These are phyloP conservation scores for Drepana falcataria DNA, from an alignment of 2,888 invertebrate species.

Conservation along the genomic window DNA sequence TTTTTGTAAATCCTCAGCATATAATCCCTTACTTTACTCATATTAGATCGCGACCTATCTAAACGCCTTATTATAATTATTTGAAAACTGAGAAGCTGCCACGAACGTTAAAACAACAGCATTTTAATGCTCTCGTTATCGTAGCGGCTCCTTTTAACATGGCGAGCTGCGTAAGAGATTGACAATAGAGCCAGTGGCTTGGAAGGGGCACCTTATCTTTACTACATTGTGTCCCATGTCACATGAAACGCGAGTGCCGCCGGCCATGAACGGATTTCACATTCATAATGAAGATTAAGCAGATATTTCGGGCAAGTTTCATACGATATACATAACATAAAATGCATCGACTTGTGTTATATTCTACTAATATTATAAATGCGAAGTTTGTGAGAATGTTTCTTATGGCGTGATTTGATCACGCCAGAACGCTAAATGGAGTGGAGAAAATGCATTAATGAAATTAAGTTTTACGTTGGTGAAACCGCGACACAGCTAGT, in stretches of 20 bases:
- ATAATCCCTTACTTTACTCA: conserved; percentile 8
- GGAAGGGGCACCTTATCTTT: conserved; percentile 75
- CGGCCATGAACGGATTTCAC: conserved; percentile 60
- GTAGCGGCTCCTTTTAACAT: conserved; percentile 52
- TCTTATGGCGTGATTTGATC: no score
- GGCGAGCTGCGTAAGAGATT: conserved; percentile 65
- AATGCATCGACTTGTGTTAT: background rate
- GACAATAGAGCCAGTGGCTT: conserved; percentile 71
- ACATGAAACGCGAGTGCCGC: conserved; percentile 64
- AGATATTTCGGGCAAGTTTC: conserved; percentile 23
- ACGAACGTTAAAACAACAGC: conserved; percentile 26
- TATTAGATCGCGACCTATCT: conserved; percentile 10
- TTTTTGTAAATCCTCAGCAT: background rate
- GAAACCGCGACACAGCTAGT: no score
- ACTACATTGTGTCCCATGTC: conserved; percentile 72
- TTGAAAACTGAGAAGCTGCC: background rate
- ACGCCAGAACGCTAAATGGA: no score
- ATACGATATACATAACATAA: conserved; percentile 2
- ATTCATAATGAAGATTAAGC: conserved; percentile 65
- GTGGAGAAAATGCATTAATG: no score
- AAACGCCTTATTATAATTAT: background rate
- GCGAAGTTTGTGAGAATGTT: no score
- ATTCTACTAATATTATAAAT: background rate
- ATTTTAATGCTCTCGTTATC: conserved; percentile 38
- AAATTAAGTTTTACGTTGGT: no score